Evolutionary conservation across 2,888 invertebrate genomes (phyloP).

Genomic region (Labia minor): DNA sequence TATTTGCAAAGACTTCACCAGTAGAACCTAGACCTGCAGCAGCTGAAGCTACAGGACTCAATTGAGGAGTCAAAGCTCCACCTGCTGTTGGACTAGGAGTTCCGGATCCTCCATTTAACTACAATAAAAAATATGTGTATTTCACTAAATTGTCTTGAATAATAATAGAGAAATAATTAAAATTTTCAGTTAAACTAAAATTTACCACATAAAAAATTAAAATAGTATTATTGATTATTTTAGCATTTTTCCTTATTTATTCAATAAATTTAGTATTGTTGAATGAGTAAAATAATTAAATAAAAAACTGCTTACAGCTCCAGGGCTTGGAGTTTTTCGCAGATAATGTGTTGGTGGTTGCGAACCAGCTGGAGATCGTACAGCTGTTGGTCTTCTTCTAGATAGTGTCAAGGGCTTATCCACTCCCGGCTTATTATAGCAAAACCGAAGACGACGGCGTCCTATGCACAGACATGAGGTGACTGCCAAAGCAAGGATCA

Average conservation of each 20-base stretch:
- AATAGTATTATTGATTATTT: too few relatives aligned
- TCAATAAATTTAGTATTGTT: too few relatives aligned
- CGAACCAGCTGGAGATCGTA: constrained; percentile 73
- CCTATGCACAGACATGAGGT: neutral
- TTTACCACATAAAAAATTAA: neutral
- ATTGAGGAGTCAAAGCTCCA: constrained; percentile 32
- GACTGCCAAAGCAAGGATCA: neutral
- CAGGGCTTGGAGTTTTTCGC: constrained; percentile 84
- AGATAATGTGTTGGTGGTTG: constrained; percentile 60
- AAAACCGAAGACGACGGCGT: neutral
- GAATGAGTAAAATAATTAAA: too few relatives aligned
- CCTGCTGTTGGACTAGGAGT: constrained; percentile 39
- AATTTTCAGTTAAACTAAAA: neutral
- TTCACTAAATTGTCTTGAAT: neutral
- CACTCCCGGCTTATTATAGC: constrained; percentile 18
- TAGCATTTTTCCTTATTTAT: too few relatives aligned
- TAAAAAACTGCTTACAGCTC: constrained; percentile 28
- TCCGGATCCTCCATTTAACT: constrained; percentile 29
- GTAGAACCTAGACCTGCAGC: neutral
- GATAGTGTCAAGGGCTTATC: constrained; percentile 45
- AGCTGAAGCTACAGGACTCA: constrained; percentile 24
- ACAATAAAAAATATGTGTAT: neutral
- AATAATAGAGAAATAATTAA: neutral
- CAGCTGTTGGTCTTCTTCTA: constrained; percentile 65
- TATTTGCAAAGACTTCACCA: constrained; percentile 2